Percentiles rank a stretch among this genome's conserved stretches.
Conservation (phyloP, 2,113 vertebrate species). For the Anarhynchus alexandrinus region DNA sequence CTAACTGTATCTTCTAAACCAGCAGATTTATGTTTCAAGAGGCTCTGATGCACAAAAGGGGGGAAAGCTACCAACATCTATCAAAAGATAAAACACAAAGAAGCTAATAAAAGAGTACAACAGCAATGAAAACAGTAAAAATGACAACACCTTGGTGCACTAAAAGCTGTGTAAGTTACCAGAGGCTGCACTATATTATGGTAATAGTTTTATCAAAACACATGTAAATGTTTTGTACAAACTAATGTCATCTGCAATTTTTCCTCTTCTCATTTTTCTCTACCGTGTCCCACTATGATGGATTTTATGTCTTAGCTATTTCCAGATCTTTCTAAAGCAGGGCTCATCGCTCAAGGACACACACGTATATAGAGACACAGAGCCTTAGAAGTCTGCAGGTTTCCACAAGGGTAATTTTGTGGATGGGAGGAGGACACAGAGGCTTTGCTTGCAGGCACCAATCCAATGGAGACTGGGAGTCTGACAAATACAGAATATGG, state of each 20-base stretch:
- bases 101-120: not conserved
- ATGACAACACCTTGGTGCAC: not conserved
- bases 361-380: not conserved
- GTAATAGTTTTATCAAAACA: not conserved
- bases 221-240: not conserved
- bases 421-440: not conserved
- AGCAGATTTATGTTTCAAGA: constrained; percentile 1
- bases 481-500: not conserved
- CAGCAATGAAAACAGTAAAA: not conserved
- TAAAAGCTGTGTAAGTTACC: not conserved
- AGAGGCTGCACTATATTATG: not conserved
- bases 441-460: not conserved
- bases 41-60: not conserved
- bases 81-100: not conserved
- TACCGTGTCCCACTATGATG: not conserved
- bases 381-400: not conserved
- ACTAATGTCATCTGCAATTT: not conserved
- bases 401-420: not conserved
- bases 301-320: not conserved
- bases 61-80: not conserved
- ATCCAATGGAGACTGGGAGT: not conserved
- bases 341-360: not conserved
- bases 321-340: not conserved
- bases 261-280: not conserved
- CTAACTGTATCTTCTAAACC: not conserved